phyloP scores from a whole-genome alignment of 2,797 vertebrate species.

The Sparus aurata region DNA sequence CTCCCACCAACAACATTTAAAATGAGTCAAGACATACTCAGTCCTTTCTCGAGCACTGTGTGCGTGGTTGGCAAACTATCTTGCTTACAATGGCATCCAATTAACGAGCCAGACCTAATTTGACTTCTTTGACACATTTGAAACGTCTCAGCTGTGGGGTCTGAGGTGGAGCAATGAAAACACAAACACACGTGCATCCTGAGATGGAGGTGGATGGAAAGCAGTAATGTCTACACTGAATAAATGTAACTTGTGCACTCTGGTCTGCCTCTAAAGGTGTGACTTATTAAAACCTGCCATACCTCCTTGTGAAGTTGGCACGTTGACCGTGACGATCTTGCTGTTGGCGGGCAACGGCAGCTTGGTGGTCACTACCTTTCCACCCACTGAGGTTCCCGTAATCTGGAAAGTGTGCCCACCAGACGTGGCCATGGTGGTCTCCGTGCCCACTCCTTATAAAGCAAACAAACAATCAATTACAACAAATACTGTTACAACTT shows the following conservation, averaged over 20 bases:
- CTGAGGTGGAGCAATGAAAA: slow-evolving; percentile 53
- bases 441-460: slow-evolving; percentile 86
- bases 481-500: background rate
- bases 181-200: slow-evolving; percentile 36
- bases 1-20: slow-evolving; percentile 31
- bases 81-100: slow-evolving; percentile 45
- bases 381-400: slow-evolving; percentile 93
- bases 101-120: slow-evolving; percentile 53
- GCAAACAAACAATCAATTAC: slow-evolving; percentile 24
- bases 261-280: slow-evolving; percentile 35
- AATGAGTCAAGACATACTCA: slow-evolving; percentile 34
- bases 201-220: slow-evolving; percentile 31
- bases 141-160: slow-evolving; percentile 48
- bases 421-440: slow-evolving; percentile 91
- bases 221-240: slow-evolving; percentile 34
- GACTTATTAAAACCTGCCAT: slow-evolving; percentile 66
- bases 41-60: background rate
- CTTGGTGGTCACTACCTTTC: slow-evolving; percentile 96
- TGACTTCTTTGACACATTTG: slow-evolving; percentile 42
- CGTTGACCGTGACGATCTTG: slow-evolving; percentile 98
- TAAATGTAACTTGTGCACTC: slow-evolving; percentile 22
- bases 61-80: slow-evolving; percentile 25
- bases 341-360: slow-evolving; percentile 97
- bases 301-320: slow-evolving; percentile 98
- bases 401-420: slow-evolving; percentile 97